These are phyloP conservation scores for Megamerina dolium DNA, from an alignment of 2,888 invertebrate species.

Conservation along the genomic window DNA sequence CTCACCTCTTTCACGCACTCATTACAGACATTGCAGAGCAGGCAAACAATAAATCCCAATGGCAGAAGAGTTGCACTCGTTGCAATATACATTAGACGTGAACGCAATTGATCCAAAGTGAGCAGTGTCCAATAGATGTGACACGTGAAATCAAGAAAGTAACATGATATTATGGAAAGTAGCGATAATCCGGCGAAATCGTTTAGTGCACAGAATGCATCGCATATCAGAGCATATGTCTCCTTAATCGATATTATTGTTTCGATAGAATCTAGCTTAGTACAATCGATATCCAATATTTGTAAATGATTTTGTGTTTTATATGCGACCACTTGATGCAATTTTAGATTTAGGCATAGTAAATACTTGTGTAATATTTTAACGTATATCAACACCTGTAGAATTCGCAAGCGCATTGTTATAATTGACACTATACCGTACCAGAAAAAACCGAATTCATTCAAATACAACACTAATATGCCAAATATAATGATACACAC, in stretches of 20 bases:
- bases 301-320: slow-evolving; percentile 11
- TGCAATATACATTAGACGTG: slow-evolving; percentile 3
- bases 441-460: slow-evolving; percentile 11
- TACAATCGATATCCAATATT: slow-evolving; percentile 18
- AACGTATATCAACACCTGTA: slow-evolving; percentile 15
- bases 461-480: neutral
- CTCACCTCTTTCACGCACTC: slow-evolving; percentile 17
- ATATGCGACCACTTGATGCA: slow-evolving; percentile 15
- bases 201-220: slow-evolving; percentile 18
- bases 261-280: slow-evolving; percentile 12
- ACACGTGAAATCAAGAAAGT: slow-evolving; percentile 22
- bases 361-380: slow-evolving; percentile 12
- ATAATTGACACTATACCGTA: slow-evolving; percentile 9
- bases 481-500: too few species aligned
- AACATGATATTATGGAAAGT: slow-evolving; percentile 18
- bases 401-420: slow-evolving; percentile 13
- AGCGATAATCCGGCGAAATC: slow-evolving; percentile 22
- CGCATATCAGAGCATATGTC: slow-evolving; percentile 15
- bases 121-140: slow-evolving; percentile 25
- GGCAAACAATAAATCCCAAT: slow-evolving; percentile 7
- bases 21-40: slow-evolving; percentile 18
- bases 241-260: slow-evolving; percentile 16
- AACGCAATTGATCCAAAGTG: slow-evolving; percentile 15
- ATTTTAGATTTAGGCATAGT: slow-evolving; percentile 5
- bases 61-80: slow-evolving; percentile 15